Base-by-base conservation (phyloP, 2,797 vertebrate genomes). In the Crocidura indochinensis region DNA sequence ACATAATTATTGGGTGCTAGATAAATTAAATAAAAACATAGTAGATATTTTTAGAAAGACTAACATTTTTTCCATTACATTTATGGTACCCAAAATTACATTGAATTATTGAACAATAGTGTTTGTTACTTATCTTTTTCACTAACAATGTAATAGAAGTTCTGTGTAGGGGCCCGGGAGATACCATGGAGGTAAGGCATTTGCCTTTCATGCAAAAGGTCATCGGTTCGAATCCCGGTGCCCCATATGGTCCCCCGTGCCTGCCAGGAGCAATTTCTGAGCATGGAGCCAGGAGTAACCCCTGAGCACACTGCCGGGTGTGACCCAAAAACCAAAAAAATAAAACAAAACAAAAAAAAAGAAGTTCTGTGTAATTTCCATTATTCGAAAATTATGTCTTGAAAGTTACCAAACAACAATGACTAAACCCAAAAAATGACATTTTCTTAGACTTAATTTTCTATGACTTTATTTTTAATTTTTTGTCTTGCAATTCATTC, bases 101-200 rank as follows among this genome's bases (percentile, higher is more conserved):
- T 53, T 53, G 17, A 53, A 53, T 53, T 14, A 53, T 53, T 53
- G 17, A 53, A 53, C 17, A 53, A 53, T 53, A 1, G 12, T 53
- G 12, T 53, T 4, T 53, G 31, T 84, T 76, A 51, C 56, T 82
- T 91, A n/a, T 38, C 46, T 82, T 82, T 92, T 92, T 90, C 10
- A 51, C 20, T 27, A 80, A 20, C 8, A 56, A 11, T 27, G 14
- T 64, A 79, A 31, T 68, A 15, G 29, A 76, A 77, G 15, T 20
- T 65, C 62, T 76, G 79, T 81, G 24, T 47, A 71, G n/a, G n/a
- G n/a, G n/a, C n/a, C n/a, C n/a, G n/a, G n/a, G n/a, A n/a, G n/a
- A n/a, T n/a, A n/a, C n/a, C n/a, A n/a, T n/a, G n/a, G n/a, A n/a
- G n/a, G n/a, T n/a, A n/a, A n/a, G n/a, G n/a, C n/a, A n/a, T n/a